These are phyloP conservation scores for Musca vetustissima DNA, from an alignment of 1,140 invertebrate species.

Conservation along the genomic window DNA sequence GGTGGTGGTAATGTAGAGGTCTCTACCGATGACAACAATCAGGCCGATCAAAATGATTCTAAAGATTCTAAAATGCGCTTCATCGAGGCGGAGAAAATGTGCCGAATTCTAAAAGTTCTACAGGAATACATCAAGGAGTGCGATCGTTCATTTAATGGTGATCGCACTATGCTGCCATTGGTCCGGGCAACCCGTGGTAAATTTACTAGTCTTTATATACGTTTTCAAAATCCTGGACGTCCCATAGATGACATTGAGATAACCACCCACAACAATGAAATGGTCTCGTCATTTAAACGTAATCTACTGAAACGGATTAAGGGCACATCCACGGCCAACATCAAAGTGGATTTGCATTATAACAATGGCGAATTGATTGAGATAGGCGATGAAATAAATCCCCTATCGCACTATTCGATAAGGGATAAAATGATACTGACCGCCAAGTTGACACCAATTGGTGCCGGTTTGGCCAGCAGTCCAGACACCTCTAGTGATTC, in stretches of 20 bases:
- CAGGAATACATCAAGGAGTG: constrained; percentile 96
- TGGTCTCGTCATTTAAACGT: constrained; percentile 59
- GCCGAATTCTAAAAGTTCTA: constrained; percentile 90
- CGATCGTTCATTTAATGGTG: constrained; percentile 87
- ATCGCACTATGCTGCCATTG: constrained; percentile 76
- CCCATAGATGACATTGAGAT: constrained; percentile 92
- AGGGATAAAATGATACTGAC: constrained; percentile 91
- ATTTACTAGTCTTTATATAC: constrained; percentile 81
- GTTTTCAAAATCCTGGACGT: constrained; percentile 87
- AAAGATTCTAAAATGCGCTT: constrained; percentile 52
- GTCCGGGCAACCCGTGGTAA: constrained; percentile 79
- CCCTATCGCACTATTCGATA: constrained; percentile 83
- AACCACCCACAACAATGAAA: constrained; percentile 93
- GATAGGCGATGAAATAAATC: constrained; percentile 82
- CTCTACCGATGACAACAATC: constrained; percentile 49
- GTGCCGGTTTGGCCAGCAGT: constrained; percentile 80
- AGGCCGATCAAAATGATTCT: constrained; percentile 48
- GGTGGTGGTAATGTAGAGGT: neutral
- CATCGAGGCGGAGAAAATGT: constrained; percentile 86
- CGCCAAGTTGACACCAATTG: constrained; percentile 80
- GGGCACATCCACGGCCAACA: constrained; percentile 63
- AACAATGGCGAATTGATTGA: constrained; percentile 88
- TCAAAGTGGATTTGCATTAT: constrained; percentile 84
- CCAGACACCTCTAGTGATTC: constrained; percentile 66
- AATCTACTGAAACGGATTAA: constrained; percentile 76